Percentiles rank a stretch among this genome's conserved stretches.
phyloP scores from a whole-genome alignment of 2,797 vertebrate genomes.

The Coranthus polyacanthus region DNA sequence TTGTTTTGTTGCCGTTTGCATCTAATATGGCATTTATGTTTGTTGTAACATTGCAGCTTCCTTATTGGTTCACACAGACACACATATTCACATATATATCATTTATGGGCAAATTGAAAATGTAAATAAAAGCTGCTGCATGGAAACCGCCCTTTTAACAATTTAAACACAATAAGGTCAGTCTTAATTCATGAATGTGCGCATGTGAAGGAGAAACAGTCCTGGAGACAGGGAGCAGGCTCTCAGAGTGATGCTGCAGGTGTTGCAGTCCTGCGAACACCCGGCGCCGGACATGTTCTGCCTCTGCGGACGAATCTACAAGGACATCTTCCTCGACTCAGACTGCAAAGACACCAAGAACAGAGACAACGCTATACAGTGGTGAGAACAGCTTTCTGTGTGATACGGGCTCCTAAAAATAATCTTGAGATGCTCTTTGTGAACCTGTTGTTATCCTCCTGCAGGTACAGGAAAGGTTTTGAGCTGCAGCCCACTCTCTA shows the following conservation, averaged over 20 bases:
- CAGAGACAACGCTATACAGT: slow-evolving; percentile 92
- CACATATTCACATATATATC: no score
- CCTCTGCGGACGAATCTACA: slow-evolving; percentile 97
- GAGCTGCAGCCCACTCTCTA: slow-evolving; percentile 95
- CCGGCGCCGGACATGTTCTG: slow-evolving; percentile 97
- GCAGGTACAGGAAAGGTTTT: slow-evolving; percentile 96
- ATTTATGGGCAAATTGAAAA: no score
- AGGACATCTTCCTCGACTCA: slow-evolving; percentile 96
- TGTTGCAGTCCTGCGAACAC: slow-evolving; percentile 91
- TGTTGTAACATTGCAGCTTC: no score
- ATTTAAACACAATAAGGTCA: no score
- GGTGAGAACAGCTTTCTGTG: slow-evolving; percentile 77
- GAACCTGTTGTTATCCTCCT: background rate
- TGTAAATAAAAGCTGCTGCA: no score
- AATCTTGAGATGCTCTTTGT: background rate
- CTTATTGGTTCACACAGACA: no score
- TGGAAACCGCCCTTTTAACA: no score
- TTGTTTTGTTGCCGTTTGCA: no score
- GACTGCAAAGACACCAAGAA: slow-evolving; percentile 92
- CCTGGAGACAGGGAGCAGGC: slow-evolving; percentile 92
- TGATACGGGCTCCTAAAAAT: no score
- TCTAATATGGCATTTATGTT: no score
- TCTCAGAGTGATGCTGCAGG: slow-evolving; percentile 92
- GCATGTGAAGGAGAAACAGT: slow-evolving; percentile 88
- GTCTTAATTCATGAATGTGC: slow-evolving; percentile 1